Evolutionary conservation across 2,888 invertebrate genomes (phyloP).

Genomic region (Monochamus alternatus): DNA sequence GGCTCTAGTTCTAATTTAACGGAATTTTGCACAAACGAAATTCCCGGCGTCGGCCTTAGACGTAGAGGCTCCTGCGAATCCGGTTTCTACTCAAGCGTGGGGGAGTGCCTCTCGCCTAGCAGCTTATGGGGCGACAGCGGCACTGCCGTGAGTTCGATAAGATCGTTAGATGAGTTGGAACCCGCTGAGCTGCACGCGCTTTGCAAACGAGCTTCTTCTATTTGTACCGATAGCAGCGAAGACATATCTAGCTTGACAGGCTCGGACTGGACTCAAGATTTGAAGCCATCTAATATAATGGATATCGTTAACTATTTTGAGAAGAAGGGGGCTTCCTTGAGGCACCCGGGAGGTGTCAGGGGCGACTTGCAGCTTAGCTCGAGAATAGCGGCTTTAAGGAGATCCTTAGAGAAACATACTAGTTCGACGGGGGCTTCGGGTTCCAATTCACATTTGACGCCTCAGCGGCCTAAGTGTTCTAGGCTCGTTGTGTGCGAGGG

Average conservation of each 20-base stretch:
- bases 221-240: constrained; percentile 90
- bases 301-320: constrained; percentile 93
- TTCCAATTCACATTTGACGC: constrained; percentile 52
- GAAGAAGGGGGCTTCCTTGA: constrained; percentile 78
- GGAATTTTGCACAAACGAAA: constrained; percentile 62
- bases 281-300: constrained; percentile 78
- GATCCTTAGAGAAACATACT: constrained; percentile 64
- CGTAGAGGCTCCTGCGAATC: constrained; percentile 90
- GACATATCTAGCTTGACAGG: constrained; percentile 88
- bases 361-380: constrained; percentile 67
- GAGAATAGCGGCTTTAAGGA: constrained; percentile 66
- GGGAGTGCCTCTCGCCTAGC: constrained; percentile 71
- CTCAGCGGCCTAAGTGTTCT: constrained; percentile 72
- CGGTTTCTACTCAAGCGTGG: constrained; percentile 91
- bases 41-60: constrained; percentile 68
- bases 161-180: constrained; percentile 76
- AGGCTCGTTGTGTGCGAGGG: constrained; percentile 89
- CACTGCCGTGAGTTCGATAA: constrained; percentile 74
- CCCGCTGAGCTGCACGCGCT: constrained; percentile 74
- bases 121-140: constrained; percentile 74
- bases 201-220: constrained; percentile 83
- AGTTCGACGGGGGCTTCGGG: constrained; percentile 48
- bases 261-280: constrained; percentile 81
- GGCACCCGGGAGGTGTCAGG: constrained; percentile 71
- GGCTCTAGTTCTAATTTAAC: constrained; percentile 68